phyloP scores from a whole-genome alignment of 2,888 invertebrate genomes.

The Alviniconcha strummeri region DNA sequence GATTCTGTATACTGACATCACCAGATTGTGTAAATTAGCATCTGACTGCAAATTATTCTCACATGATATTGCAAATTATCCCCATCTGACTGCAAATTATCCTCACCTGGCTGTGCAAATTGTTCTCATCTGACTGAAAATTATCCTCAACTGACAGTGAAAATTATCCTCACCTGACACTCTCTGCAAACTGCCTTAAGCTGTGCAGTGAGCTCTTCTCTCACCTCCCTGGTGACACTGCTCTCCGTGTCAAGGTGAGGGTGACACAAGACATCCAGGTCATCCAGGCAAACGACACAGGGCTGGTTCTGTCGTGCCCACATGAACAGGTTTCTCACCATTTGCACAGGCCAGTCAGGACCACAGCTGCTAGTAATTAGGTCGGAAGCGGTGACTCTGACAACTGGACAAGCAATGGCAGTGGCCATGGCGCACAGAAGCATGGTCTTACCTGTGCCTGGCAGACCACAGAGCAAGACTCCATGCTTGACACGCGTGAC shows the following conservation, averaged over 20 bases:
- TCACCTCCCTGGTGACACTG: background rate
- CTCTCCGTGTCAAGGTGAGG: background rate
- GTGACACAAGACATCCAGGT: background rate
- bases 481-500: slow-evolving; percentile 1
- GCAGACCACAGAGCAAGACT: background rate
- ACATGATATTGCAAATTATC: too few species aligned
- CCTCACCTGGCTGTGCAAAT: too few species aligned
- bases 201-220: background rate
- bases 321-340: background rate
- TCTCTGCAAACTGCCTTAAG: background rate
- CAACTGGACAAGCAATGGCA: background rate
- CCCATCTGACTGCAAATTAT: too few species aligned
- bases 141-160: slow-evolving; percentile 1
- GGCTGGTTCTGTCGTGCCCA: background rate
- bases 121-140: too few species aligned
- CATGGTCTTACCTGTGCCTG: slow-evolving; percentile 17
- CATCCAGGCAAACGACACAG: slow-evolving; percentile 3
- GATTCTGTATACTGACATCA: too few species aligned
- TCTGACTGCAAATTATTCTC: too few species aligned
- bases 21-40: too few species aligned
- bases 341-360: background rate
- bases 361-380: background rate
- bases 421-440: background rate
- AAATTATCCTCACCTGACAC: background rate
- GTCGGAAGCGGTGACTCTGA: background rate